These are phyloP conservation scores for Heliconius hewitsoni DNA, from an alignment of 1,140 invertebrate genomes.

Conservation along the genomic window DNA sequence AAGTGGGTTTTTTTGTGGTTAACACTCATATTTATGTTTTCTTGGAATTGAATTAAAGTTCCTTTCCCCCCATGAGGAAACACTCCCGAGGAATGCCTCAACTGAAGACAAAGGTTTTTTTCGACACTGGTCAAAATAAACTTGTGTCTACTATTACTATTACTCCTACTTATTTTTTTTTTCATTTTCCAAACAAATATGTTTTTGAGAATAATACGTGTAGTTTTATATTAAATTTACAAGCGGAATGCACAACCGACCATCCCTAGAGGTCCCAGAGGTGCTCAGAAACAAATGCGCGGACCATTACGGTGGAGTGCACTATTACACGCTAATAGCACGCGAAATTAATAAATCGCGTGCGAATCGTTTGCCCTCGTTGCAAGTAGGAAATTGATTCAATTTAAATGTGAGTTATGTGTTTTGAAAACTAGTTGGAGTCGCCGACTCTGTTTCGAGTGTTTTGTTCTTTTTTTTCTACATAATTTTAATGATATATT, in stretches of 20 bases:
- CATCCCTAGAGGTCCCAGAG: slow-evolving; percentile 35
- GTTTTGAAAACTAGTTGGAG: neutral
- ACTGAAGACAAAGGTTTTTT: too few relatives aligned
- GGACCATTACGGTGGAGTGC: slow-evolving; percentile 25
- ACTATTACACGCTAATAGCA: slow-evolving; percentile 46
- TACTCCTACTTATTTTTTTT: too few relatives aligned
- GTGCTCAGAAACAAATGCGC: slow-evolving; percentile 49
- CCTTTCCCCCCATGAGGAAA: too few relatives aligned
- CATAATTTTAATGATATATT: neutral
- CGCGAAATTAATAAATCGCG: slow-evolving; percentile 57
- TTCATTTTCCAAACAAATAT: too few relatives aligned
- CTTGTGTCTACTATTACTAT: too few relatives aligned
- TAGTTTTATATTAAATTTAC: neutral
- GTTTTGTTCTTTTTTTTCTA: neutral
- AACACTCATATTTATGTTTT: too few relatives aligned
- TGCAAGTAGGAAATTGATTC: slow-evolving; percentile 33
- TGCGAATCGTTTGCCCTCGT: slow-evolving; percentile 27
- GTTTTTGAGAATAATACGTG: too few relatives aligned
- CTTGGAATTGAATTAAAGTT: too few relatives aligned
- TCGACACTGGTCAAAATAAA: too few relatives aligned
- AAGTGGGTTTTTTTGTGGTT: too few relatives aligned
- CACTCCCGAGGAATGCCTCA: too few relatives aligned
- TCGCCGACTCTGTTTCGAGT: neutral
- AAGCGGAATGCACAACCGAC: neutral
- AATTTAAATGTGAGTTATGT: slow-evolving; percentile 21